Percentiles rank a stretch among this genome's conserved stretches.
Evolutionary conservation across 1,140 invertebrate genomes (phyloP).

Genomic region (Stratiolaelaps scimitus): DNA sequence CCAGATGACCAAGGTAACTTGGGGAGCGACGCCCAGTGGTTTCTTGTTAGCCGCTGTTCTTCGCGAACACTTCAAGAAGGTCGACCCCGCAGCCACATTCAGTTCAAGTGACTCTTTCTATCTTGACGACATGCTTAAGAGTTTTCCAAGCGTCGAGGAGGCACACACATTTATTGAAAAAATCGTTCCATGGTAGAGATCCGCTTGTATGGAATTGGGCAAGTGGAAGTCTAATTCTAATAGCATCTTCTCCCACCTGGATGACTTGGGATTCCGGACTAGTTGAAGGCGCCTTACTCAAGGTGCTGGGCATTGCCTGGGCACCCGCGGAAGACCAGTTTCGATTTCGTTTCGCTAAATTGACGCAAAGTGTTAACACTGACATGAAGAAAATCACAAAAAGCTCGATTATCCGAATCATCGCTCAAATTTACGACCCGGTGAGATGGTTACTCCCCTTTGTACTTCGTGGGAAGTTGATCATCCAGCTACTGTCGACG

Average conservation of each 20-base stretch:
- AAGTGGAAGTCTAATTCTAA: not conserved
- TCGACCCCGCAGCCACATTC: not conserved
- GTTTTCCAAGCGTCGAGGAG: not conserved
- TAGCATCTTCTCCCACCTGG: not conserved
- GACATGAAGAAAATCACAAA: not conserved
- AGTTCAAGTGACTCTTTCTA: slow-evolving; percentile 7
- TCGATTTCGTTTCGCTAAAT: not conserved
- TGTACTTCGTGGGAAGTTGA: slow-evolving; percentile 30
- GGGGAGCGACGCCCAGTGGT: too few species aligned
- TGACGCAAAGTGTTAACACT: slow-evolving; percentile 15
- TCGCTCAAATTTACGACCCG: too few species aligned
- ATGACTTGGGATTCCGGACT: too few species aligned
- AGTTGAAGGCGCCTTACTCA: too few species aligned
- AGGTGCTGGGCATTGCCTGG: too few species aligned
- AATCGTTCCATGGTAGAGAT: not conserved
- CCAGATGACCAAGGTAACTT: too few species aligned
- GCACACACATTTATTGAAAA: not conserved
- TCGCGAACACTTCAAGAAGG: too few species aligned
- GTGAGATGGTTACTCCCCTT: slow-evolving; percentile 33
- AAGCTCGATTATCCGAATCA: too few species aligned
- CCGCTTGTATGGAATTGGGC: not conserved
- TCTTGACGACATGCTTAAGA: too few species aligned
- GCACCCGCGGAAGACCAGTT: too few species aligned
- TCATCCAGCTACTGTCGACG: too few species aligned
- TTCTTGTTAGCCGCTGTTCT: too few species aligned